These are phyloP conservation scores for Athene cunicularia DNA, from an alignment of 2,113 vertebrate species.

Conservation along the genomic window DNA sequence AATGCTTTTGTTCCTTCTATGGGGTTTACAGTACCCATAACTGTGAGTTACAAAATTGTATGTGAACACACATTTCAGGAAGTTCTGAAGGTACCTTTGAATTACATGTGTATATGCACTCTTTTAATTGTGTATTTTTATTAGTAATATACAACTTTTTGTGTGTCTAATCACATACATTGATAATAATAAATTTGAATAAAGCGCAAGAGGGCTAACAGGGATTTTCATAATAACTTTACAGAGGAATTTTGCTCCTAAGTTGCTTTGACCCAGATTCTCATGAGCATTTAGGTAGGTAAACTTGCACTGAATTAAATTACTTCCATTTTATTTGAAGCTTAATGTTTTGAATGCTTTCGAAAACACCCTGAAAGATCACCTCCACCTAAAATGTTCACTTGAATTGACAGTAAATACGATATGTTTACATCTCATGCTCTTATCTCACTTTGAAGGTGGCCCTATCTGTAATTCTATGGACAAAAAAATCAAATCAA, in stretches of 20 bases:
- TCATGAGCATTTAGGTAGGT: neutral
- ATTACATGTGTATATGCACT: neutral
- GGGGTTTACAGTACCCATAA: neutral
- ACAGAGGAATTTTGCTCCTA: neutral
- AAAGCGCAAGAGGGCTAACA: neutral
- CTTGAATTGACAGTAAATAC: neutral
- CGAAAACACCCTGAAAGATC: neutral
- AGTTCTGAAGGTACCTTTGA: neutral
- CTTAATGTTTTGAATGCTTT: neutral
- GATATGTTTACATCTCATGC: neutral
- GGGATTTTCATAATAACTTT: neutral
- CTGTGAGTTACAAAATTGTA: neutral
- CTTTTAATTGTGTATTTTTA: neutral
- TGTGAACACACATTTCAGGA: neutral
- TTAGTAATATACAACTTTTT: neutral
- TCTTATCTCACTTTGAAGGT: neutral
- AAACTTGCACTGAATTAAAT: neutral
- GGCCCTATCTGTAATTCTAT: accelerated
- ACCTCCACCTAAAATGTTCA: neutral
- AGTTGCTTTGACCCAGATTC: neutral
- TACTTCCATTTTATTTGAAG: neutral
- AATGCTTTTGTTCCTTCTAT: neutral
- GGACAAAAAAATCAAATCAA: accelerated
- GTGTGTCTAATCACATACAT: neutral
- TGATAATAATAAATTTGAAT: neutral